Conservation (phyloP, 1,140 invertebrate species). For the Rhizoglyphus robini region DNA sequence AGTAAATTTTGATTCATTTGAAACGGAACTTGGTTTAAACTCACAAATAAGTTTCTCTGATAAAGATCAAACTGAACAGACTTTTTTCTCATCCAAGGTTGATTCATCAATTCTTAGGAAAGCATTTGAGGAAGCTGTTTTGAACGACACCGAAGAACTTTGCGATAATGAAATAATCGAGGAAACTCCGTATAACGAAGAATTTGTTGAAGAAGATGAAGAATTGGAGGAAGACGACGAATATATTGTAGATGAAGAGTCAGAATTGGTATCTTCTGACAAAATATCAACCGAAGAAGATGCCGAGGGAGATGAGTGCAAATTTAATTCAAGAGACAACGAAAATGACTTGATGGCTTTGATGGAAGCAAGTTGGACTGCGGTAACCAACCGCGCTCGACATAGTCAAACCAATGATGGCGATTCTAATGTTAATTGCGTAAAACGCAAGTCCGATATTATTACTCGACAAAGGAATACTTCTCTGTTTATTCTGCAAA, state of each 20-base stretch:
- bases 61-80: no score
- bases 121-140: no score
- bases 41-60: no score
- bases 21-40: no score
- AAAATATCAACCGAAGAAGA: not conserved
- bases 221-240: not conserved
- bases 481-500: not conserved
- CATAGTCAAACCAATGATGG: not conserved
- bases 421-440: not conserved
- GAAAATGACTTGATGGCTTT: constrained; percentile 19
- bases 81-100: no score
- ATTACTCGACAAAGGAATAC: not conserved
- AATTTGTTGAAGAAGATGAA: not conserved
- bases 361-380: constrained; percentile 22
- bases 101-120: no score
- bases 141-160: not conserved
- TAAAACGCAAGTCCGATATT: constrained; percentile 1
- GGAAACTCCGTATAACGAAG: not conserved
- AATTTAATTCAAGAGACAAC: not conserved
- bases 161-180: not conserved
- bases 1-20: no score
- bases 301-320: not conserved
- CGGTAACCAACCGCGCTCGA: constrained; percentile 8
- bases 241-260: not conserved
- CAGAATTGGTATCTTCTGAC: not conserved